Base-by-base conservation (phyloP, 2,113 vertebrate species). In the Seriola quinqueradiata region DNA sequence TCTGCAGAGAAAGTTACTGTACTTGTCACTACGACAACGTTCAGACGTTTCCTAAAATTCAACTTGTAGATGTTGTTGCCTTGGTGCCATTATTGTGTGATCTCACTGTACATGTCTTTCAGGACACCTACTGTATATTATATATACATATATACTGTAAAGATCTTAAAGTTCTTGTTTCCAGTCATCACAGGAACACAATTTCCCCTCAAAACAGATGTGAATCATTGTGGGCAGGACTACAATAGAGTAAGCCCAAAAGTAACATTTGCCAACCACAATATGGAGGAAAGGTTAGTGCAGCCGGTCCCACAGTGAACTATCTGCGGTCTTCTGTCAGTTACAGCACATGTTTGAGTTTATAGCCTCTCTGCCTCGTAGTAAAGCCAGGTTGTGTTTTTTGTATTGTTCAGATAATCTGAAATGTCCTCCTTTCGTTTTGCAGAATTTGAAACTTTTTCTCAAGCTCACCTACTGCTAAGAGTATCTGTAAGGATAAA, bases 111-210 rank as follows among this genome's bases (percentile, higher is more conserved):
- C 28, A 16, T 13, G 13, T 58, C 44, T 75, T 25, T 42, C 21
- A 28, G 58, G 40, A 52, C 38, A 38, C 38, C 38, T 38, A 38
- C 4, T 38, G 38, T 38, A 38, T 28, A 28, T 28, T 38, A 38
- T 8, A 38, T 8, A 7, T 69, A 77, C 4, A 11, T 38, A 14
- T 59, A 32, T 0, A 34, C 28, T 60, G 38, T 38, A 38, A 6
- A 38, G 5, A 38, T 28, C 5, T 44, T 54, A 12, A 76, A 65
- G 23, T 25, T 60, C 16, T 50, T 3, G 64, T 83, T 85, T 85
- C 38, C 79, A 72, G 13, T 77, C 61, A 59, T 71, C 78, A 68
- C 36, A 61, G 60, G 25, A 77, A 75, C 50, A 44, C n/a, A 17
- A 16, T 61, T 81, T 70, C 36, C 70, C 42, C n/a, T 68, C 21